Evolutionary conservation across 2,113 vertebrate genomes (phyloP), one percentile per base, ranked within the genome.

Genomic region (Chitala chitala): DNA sequence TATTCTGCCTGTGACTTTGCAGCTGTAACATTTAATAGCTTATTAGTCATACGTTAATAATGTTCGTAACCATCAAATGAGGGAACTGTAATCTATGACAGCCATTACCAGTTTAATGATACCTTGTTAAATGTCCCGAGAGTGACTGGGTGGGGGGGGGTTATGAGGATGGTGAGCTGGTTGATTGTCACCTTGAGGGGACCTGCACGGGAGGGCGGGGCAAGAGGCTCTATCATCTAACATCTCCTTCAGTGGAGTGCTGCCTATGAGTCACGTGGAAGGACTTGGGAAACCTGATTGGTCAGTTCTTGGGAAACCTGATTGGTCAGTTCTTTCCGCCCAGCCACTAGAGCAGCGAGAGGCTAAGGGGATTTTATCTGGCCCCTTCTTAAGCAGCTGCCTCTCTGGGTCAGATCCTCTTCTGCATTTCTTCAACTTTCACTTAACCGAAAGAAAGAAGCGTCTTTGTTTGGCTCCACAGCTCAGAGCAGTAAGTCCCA

Each of bases 21-120:
- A n/a, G n/a, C n/a, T n/a, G n/a, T n/a, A 2, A 2, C 9, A 3
- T 15, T 63, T 29, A 63, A n/a, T 38, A 33, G 59, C 59, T 29
- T 63, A 38, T 63, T 63, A 63, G 31, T 63, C 59, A 63, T 63
- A 63, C 20, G 33, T 38, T 63, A 63, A 63, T 63, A 59, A 63
- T 63, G 59, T 63, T 63, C 38, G 31, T 63, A n/a, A 63, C 59
- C 33, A 40, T 63, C 59, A 46, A 40, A 46, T 24, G 22, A 9
- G 36, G 40, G 64, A 66, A 46, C 24, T 36, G 42, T 66, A 66
- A 66, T 66, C 64, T 40, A 46, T 44, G 40, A 26, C 40, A 66
- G 17, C 24, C n/a, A 66, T 44, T 66, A 66, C 64, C 44, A 66
- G 10, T 66, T 66, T 46, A 22, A 46, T 66, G 64, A 46, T 33